phyloP scores from a whole-genome alignment of 1,140 invertebrate species.

The Colletes gigas region DNA sequence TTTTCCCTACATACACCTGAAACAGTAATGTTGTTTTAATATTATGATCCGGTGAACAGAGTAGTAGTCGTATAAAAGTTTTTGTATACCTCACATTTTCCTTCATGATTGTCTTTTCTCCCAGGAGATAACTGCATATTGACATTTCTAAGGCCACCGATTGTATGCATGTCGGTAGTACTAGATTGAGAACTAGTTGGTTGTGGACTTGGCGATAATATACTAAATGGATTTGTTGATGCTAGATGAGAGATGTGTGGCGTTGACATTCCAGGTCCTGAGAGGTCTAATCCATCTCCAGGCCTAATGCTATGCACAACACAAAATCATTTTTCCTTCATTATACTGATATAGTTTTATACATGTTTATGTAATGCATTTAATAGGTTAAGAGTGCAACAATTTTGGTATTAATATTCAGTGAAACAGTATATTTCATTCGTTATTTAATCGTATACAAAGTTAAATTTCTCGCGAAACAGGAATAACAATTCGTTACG shows the following conservation, averaged over 20 bases:
- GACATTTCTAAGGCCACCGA: conserved; percentile 73
- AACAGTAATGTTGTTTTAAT: conserved; percentile 70
- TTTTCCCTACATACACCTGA: conserved; percentile 90
- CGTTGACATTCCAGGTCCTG: conserved; percentile 63
- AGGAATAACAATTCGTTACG: background rate
- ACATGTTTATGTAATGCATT: background rate
- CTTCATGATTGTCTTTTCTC: conserved; percentile 72
- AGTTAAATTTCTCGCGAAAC: background rate
- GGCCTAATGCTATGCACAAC: conserved; percentile 56
- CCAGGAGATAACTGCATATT: conserved; percentile 69
- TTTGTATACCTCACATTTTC: conserved; percentile 67
- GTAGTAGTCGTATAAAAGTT: background rate
- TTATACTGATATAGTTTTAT: background rate
- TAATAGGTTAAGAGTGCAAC: background rate
- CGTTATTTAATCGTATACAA: background rate
- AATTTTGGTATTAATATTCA: background rate
- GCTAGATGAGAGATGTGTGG: conserved; percentile 64
- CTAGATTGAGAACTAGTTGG: conserved; percentile 70
- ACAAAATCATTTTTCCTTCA: conserved; percentile 15
- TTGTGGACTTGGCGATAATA: conserved; percentile 64
- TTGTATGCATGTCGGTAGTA: conserved; percentile 67
- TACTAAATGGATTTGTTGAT: conserved; percentile 63
- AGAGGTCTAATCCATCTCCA: conserved; percentile 63
- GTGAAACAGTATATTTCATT: background rate
- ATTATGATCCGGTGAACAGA: background rate